phyloP scores from a whole-genome alignment of 2,888 invertebrate genomes.

The Subacronicta megacephala region DNA sequence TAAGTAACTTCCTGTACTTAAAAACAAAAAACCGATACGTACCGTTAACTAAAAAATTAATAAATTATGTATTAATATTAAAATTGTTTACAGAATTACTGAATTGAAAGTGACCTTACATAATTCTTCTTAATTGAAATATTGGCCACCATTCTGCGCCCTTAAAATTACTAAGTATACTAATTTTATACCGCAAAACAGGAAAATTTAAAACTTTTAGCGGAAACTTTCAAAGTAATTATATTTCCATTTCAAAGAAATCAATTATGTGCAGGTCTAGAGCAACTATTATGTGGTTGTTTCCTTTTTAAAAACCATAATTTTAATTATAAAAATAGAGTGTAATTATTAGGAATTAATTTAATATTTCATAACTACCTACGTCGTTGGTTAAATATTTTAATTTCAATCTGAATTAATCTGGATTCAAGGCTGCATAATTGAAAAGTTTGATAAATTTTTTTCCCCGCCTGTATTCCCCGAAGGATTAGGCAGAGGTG shows the following conservation, averaged over 20 bases:
- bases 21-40: background rate
- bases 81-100: background rate
- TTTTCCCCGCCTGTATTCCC: no score
- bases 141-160: slow-evolving; percentile 6
- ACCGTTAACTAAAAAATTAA: background rate
- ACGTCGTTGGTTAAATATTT: background rate
- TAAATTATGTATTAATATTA: no score
- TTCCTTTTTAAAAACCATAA: background rate
- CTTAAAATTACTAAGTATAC: slow-evolving; percentile 6
- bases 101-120: slow-evolving; percentile 2
- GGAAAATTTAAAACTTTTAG: slow-evolving; percentile 27
- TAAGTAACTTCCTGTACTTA: slow-evolving; percentile 14
- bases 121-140: slow-evolving; percentile 3
- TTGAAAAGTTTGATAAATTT: slow-evolving; percentile 13
- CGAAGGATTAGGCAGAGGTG: no score
- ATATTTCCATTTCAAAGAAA: slow-evolving; percentile 40
- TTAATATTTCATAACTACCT: no score
- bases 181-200: slow-evolving; percentile 36
- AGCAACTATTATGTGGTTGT: slow-evolving; percentile 11
- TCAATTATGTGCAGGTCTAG: slow-evolving; percentile 22
- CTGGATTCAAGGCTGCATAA: slow-evolving; percentile 13
- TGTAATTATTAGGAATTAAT: no score
- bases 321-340: slow-evolving; percentile 8
- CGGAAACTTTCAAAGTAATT: slow-evolving; percentile 20
- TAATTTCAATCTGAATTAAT: background rate